These are phyloP conservation scores for Pycnonotus jocosus DNA, from an alignment of 2,113 vertebrate genomes.

Conservation along the genomic window DNA sequence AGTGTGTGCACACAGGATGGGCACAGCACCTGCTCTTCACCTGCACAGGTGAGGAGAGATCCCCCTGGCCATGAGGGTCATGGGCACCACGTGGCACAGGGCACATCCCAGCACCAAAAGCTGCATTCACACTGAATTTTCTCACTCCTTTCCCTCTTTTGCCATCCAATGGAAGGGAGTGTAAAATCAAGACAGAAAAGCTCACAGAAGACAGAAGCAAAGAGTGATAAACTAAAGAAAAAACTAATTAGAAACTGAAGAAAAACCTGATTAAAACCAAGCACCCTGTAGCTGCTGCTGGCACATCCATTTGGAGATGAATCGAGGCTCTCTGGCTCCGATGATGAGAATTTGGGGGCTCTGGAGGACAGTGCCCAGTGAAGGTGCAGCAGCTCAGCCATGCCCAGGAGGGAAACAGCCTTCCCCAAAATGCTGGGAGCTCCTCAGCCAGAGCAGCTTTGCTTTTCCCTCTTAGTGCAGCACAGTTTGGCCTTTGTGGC, in stretches of 20 bases:
- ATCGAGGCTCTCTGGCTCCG: neutral
- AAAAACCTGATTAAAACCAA: neutral
- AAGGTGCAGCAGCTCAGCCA: neutral
- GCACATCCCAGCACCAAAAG: neutral
- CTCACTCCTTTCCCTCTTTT: neutral
- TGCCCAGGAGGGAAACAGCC: neutral
- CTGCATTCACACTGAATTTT: neutral
- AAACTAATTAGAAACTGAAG: neutral
- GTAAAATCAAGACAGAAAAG: neutral
- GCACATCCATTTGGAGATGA: neutral
- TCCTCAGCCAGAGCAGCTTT: neutral
- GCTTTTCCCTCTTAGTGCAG: neutral
- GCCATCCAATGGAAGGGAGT: neutral
- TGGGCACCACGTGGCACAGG: fast-evolving
- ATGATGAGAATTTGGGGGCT: neutral
- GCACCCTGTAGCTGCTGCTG: neutral
- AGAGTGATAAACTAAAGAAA: neutral
- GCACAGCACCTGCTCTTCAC: neutral
- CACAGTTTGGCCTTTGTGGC: fast-evolving
- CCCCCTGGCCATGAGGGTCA: fast-evolving
- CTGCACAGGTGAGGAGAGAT: fast-evolving
- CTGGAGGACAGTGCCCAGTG: neutral
- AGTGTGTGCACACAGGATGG: neutral
- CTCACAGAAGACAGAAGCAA: neutral
- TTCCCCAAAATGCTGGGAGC: neutral